Conservation (phyloP, 2,113 vertebrate species). For the Zapus hudsonius region DNA sequence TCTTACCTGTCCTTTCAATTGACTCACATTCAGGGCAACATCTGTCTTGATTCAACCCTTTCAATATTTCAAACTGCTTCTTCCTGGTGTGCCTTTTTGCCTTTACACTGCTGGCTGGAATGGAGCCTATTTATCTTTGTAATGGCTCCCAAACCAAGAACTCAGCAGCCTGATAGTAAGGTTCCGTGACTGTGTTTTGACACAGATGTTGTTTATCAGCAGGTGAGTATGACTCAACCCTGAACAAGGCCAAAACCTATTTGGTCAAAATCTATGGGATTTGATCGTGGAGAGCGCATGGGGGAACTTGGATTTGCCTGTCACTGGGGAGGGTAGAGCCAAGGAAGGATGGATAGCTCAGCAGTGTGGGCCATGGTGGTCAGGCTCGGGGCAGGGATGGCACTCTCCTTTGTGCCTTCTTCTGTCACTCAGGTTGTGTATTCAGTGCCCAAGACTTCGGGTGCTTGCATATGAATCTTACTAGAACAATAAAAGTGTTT, state of each 20-base stretch:
- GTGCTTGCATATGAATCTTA: constrained; percentile 92
- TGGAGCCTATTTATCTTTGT: background rate
- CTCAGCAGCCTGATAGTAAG: background rate
- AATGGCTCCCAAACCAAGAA: background rate
- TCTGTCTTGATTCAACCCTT: background rate
- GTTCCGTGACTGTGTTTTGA: background rate
- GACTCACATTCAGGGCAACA: background rate
- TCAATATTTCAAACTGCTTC: background rate
- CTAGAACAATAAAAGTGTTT: constrained; percentile 94
- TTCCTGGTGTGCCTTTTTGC: background rate
- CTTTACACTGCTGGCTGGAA: background rate
- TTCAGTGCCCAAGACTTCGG: constrained; percentile 92
- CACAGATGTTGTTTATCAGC: background rate
- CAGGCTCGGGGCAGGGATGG: background rate
- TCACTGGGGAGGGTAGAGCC: background rate
- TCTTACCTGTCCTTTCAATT: background rate
- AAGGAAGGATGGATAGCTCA: background rate
- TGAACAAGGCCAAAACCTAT: background rate
- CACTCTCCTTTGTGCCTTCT: background rate
- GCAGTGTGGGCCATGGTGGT: background rate
- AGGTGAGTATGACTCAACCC: background rate
- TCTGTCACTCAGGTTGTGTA: constrained; percentile 83
- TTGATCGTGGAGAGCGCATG: background rate
- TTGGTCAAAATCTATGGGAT: background rate
- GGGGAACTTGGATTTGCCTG: background rate